Evolutionary conservation across 2,113 vertebrate species (phyloP).

Genomic region (Sphyrna mokarran): DNA sequence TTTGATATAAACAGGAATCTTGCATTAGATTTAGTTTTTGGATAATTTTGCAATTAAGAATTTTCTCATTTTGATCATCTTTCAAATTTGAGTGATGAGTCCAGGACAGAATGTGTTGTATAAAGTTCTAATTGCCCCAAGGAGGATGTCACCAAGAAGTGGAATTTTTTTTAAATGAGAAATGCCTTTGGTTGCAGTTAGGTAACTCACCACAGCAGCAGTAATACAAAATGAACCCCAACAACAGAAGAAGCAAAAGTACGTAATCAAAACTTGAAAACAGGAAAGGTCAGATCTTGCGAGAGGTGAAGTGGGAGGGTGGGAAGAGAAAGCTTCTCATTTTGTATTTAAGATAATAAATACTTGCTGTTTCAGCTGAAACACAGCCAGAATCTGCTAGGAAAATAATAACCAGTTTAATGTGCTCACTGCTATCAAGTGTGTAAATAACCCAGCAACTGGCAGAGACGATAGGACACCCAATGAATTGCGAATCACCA

Average conservation of each 20-base stretch:
- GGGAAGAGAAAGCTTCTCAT: not conserved
- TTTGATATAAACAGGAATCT: not conserved
- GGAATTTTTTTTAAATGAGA: not conserved
- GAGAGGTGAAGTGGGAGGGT: not conserved
- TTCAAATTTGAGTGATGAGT: not conserved
- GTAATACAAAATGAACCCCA: not conserved
- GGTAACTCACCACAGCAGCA: not conserved
- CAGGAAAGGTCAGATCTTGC: not conserved
- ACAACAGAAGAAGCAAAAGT: conserved; percentile 12
- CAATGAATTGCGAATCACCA: not conserved
- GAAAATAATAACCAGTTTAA: not conserved
- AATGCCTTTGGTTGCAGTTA: not conserved
- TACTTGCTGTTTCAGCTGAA: not conserved
- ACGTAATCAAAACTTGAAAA: not conserved
- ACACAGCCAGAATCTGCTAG: not conserved
- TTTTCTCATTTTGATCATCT: not conserved
- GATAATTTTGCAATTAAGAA: not conserved
- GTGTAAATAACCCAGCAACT: not conserved
- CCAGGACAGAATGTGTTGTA: not conserved
- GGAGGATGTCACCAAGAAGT: not conserved
- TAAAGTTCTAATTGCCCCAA: not conserved
- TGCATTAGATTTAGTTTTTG: not conserved
- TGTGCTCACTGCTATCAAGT: not conserved
- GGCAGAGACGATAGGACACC: not conserved
- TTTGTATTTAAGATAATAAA: conserved; percentile 18